These are phyloP conservation scores for Thamnaconus septentrionalis DNA, from an alignment of 2,113 vertebrate genomes.

Conservation along the genomic window DNA sequence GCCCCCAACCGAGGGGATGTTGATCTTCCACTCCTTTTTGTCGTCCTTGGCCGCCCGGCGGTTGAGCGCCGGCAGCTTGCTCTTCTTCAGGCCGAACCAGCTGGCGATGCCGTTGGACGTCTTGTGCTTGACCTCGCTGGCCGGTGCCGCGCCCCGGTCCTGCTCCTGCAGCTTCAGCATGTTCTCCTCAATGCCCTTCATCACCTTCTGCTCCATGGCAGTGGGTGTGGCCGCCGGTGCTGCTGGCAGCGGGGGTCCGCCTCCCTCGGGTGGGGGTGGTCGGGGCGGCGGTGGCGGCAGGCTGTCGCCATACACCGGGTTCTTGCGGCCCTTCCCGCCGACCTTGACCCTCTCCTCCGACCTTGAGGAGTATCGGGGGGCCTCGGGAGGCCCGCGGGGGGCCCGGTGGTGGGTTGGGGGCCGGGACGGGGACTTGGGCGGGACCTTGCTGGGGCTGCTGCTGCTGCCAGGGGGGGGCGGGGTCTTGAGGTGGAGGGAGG, in stretches of 20 bases:
- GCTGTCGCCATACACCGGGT: slow-evolving; percentile 72
- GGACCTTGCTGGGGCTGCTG: slow-evolving; percentile 86
- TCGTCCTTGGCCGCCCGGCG: slow-evolving; percentile 83
- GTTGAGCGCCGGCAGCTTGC: slow-evolving; percentile 90
- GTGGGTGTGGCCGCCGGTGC: slow-evolving; percentile 69
- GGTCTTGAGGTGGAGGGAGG: slow-evolving; percentile 73
- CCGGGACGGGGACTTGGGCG: slow-evolving; percentile 88
- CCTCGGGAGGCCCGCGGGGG: slow-evolving; percentile 60
- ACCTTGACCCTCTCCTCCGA: slow-evolving; percentile 80
- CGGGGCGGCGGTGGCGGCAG: slow-evolving; percentile 72
- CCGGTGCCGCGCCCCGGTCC: slow-evolving; percentile 71
- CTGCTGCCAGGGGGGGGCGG: slow-evolving; percentile 73
- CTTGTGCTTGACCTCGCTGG: slow-evolving; percentile 85
- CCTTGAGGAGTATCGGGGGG: slow-evolving; percentile 66
- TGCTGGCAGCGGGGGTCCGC: slow-evolving; percentile 50
- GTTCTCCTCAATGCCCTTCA: slow-evolving; percentile 97
- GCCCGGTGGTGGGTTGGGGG: slow-evolving; percentile 72
- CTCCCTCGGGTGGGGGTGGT: slow-evolving; percentile 50
- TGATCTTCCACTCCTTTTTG: slow-evolving; percentile 78
- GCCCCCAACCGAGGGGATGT: slow-evolving; percentile 74
- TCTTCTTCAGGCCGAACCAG: slow-evolving; percentile 94
- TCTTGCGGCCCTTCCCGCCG: slow-evolving; percentile 75
- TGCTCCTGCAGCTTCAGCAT: slow-evolving; percentile 89
- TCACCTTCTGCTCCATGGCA: slow-evolving; percentile 96
- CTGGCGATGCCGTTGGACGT: slow-evolving; percentile 88